These are phyloP conservation scores for Stichodactyla helianthus DNA, from an alignment of 64 coral and sea anemone genomes.

Conservation along the genomic window DNA sequence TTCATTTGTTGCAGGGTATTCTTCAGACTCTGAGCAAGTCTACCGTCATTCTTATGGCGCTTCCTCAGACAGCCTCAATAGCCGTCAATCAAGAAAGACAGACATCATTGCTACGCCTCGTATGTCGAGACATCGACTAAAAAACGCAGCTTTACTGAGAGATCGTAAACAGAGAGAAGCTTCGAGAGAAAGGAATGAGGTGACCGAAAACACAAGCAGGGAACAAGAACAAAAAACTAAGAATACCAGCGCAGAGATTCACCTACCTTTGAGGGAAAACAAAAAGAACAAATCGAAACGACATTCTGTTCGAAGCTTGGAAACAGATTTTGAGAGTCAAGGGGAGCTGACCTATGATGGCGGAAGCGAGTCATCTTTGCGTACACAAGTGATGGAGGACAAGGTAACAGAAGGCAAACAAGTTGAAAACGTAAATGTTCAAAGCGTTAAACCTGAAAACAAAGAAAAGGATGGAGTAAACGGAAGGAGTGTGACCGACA, in stretches of 20 bases:
- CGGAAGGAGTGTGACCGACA: neutral
- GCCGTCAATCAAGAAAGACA: neutral
- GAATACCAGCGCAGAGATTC: neutral
- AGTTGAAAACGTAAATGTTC: neutral
- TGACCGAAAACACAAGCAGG: neutral
- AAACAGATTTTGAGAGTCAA: neutral
- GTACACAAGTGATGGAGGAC: neutral
- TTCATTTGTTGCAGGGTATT: conserved; percentile 29
- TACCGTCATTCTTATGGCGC: neutral
- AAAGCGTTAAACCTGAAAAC: neutral
- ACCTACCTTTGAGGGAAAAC: neutral
- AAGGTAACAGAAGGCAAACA: neutral
- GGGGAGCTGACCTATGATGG: neutral
- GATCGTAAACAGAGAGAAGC: conserved; percentile 16
- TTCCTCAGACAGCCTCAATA: neutral
- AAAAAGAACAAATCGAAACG: neutral
- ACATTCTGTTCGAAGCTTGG: neutral
- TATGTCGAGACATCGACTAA: conserved; percentile 11
- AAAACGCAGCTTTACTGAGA: conserved; percentile 16
- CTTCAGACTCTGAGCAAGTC: conserved; percentile 22
- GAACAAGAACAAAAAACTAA: neutral
- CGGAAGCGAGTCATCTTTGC: neutral
- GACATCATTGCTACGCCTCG: conserved; percentile 35
- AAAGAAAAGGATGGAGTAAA: neutral
- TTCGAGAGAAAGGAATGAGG: neutral